Percentiles rank a stretch among this genome's conserved stretches.
Evolutionary conservation across 1,140 invertebrate genomes (phyloP).

Genomic region (Halictus rubicundus): DNA sequence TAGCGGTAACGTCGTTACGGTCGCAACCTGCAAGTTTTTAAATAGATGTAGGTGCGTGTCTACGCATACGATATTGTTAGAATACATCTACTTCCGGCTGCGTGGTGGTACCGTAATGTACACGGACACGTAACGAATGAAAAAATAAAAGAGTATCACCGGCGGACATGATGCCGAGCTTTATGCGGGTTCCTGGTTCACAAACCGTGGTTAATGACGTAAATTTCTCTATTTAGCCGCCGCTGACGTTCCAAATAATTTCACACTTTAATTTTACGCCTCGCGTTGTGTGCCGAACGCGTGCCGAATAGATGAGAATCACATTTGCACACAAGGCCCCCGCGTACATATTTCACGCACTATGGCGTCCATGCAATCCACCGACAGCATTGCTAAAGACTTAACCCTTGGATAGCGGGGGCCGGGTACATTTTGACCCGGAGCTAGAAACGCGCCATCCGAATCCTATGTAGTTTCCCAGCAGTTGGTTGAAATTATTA

Average conservation of each 20-base stretch:
- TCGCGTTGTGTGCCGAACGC: too few species aligned
- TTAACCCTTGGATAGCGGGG: too few species aligned
- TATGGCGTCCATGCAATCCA: too few species aligned
- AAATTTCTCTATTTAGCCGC: too few species aligned
- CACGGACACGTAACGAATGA: neutral
- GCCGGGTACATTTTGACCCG: too few species aligned
- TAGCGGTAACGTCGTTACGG: too few species aligned
- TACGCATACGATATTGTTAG: neutral
- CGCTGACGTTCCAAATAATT: neutral
- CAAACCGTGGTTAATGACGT: neutral
- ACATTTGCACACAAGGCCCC: neutral
- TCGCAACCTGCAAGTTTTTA: neutral
- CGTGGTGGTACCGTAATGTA: neutral
- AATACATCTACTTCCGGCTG: neutral
- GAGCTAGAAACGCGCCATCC: too few species aligned
- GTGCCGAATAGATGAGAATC: neutral
- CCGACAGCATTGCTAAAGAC: too few species aligned
- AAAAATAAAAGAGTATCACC: neutral
- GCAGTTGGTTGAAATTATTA: too few species aligned
- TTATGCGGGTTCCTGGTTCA: slow-evolving; percentile 29
- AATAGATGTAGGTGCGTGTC: neutral
- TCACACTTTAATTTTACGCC: neutral
- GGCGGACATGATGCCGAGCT: neutral
- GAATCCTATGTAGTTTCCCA: too few species aligned
- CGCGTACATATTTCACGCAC: too few species aligned